Evolutionary conservation across 2,113 vertebrate genomes (phyloP), one percentile per base, ranked within the genome.

Genomic region (Gallinago media): DNA sequence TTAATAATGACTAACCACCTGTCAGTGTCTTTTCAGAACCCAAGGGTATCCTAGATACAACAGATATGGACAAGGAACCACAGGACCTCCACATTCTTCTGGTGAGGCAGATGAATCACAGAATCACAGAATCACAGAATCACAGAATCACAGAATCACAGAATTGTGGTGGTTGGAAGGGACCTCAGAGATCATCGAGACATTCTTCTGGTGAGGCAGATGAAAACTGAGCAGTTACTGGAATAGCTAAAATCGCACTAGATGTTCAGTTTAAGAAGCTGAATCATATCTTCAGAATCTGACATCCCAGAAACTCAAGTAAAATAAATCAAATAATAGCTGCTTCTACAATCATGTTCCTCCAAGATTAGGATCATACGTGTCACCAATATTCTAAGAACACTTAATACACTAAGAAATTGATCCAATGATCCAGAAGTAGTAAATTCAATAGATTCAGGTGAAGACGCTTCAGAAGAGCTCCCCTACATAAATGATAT

Each of bases 401-500:
- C n/a, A n/a, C n/a, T n/a, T n/a, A n/a, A n/a, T n/a, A n/a, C 32
- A 83, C 34, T 59, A 26, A 19, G 83, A 67, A 82, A 47, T 23
- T 56, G 5, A 73, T 54, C n/a, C 14, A 61, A 3, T 38, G 4
- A 47, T 27, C 8, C 29, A 50, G 25, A 79, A 79, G 19, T 11
- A 12, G 12, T 29, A 75, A 67, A 50, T 78, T 71, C 46, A 78
- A 54, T 7, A 50, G 26, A 50, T 40, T 31, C 3, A 40, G 44
- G 6, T 16, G 15, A 76, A 70, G 20, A 66, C 8, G 7, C 3
- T 94, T 76, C 10, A 44, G n/a, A 79, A 19, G 1, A 61, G 1
- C 6, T 36, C 5, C 5, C 3, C 8, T 70, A 8, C 40, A 29
- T 9, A 49, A 70, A 49, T 14, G 2, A 38, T 5, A 42, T 0